Conservation (phyloP, 1,140 invertebrate genomes). For the Archivesica marissinica region DNA sequence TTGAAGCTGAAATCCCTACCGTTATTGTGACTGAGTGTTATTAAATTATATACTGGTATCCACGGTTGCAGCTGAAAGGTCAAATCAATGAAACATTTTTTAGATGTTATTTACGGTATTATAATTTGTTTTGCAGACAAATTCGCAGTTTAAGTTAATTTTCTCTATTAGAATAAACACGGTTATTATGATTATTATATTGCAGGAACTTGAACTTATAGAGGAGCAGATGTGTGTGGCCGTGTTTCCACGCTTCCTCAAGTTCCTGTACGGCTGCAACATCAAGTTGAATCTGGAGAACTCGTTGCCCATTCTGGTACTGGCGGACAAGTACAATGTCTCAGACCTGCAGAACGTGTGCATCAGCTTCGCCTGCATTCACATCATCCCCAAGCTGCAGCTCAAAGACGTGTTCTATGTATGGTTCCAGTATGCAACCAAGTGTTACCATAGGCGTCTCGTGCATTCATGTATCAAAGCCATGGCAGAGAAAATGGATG, state of each 20-base stretch:
- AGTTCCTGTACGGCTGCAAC: constrained; percentile 84
- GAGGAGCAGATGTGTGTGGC: constrained; percentile 82
- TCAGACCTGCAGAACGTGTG: constrained; percentile 83
- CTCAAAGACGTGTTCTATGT: constrained; percentile 84
- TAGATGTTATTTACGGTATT: no score
- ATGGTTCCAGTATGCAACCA: constrained; percentile 85
- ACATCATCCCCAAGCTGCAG: constrained; percentile 83
- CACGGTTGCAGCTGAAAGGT: no score
- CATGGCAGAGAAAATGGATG: constrained; percentile 83
- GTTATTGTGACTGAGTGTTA: no score
- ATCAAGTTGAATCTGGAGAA: constrained; percentile 83
- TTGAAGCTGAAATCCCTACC: no score
- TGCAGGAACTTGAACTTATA: constrained; percentile 82
- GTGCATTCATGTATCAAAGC: constrained; percentile 81
- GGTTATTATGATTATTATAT: background rate
- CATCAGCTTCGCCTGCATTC: constrained; percentile 83
- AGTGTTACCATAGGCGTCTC: constrained; percentile 82
- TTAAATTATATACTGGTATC: no score
- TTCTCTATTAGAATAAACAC: no score
- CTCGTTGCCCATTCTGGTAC: constrained; percentile 82
- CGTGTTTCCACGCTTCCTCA: constrained; percentile 83
- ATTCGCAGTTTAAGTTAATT: no score
- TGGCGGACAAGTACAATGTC: constrained; percentile 85
- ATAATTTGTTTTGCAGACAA: no score
- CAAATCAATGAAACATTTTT: no score